Base-by-base conservation (phyloP, 2,888 invertebrate genomes). In the Xestia ashworthii region DNA sequence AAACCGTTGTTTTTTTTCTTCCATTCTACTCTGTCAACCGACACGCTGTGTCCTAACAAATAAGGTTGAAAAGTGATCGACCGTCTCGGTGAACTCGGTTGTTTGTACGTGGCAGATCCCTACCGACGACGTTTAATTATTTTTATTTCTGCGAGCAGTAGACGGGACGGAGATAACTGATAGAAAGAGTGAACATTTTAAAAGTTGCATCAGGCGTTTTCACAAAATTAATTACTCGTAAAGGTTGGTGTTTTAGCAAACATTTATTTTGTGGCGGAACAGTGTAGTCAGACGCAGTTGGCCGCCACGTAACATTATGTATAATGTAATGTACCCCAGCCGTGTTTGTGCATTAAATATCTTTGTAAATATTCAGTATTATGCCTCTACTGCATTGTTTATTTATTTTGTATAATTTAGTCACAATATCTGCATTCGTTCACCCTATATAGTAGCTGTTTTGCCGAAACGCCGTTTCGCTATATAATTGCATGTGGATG, bases 311-410 rank as follows among this genome's bases (percentile, higher is more conserved):
- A 41, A 66, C 32, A 32, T 32, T 50, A 71, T 25, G 60, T 69
- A 67, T 65, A 74, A 64, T 71, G 72, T 78, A 50, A 81, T 76
- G 76, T 67, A 32, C 64, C 76, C 62, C 66, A 74, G 83, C 67
- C 86, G 86, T 87, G 85, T 76, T 74, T 78, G 41, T 78, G 85
- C 85, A 87, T 87, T 83, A 87, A 87, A 81, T 76, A 85, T 75
- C 11, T 70, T 82, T 77, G 78, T 72, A 81, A 82, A 82, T 79
- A 79, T 85, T 75, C 83, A 69, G 64, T 66, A 50, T 65, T 68
- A 50, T 22, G 75, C 76, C 50, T 70, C 60, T 53, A n/a, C 62
- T n/a, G 19, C 62, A 78, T n/a, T 74, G 44, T 60, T 70, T 71
- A 68, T 68, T 68, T 81, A 55, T 81, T 64, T 80, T 67, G 80